Evolutionary conservation across 2,888 invertebrate genomes (phyloP).

Genomic region (Alentia gelatinosa): DNA sequence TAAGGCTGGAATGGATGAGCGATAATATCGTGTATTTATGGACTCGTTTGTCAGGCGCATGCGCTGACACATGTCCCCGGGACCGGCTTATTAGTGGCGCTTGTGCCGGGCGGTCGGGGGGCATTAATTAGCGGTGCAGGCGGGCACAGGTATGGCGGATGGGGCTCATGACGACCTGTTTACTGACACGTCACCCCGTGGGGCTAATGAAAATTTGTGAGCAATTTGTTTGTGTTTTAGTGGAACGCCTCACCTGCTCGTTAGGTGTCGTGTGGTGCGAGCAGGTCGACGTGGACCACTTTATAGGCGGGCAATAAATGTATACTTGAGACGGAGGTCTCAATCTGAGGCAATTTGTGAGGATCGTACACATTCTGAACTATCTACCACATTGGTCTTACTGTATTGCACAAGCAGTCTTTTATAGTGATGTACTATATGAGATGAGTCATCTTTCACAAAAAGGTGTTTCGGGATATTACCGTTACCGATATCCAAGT

Average conservation of each 20-base stretch:
- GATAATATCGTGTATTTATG: slow-evolving; percentile 47
- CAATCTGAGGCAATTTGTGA: too few relatives aligned
- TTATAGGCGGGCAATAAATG: too few relatives aligned
- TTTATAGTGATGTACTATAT: too few relatives aligned
- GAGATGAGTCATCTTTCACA: too few relatives aligned
- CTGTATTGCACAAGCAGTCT: too few relatives aligned
- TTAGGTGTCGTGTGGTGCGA: too few relatives aligned
- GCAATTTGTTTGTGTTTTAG: neutral
- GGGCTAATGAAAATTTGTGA: neutral
- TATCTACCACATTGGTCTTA: too few relatives aligned
- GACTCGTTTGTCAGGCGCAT: slow-evolving; percentile 32
- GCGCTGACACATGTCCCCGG: neutral
- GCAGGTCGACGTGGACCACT: too few relatives aligned
- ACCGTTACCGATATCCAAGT: too few relatives aligned
- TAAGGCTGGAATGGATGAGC: slow-evolving; percentile 36
- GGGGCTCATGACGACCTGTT: neutral
- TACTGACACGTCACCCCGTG: neutral
- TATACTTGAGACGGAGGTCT: too few relatives aligned
- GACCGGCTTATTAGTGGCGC: slow-evolving; percentile 27
- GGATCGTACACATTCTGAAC: too few relatives aligned
- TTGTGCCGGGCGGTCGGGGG: neutral
- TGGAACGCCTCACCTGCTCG: neutral
- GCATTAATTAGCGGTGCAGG: slow-evolving; percentile 5
- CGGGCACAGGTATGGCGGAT: neutral
- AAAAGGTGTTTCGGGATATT: too few relatives aligned